Evolutionary conservation across 2,797 vertebrate species (phyloP).

Genomic region (Tarsius wallacei): DNA sequence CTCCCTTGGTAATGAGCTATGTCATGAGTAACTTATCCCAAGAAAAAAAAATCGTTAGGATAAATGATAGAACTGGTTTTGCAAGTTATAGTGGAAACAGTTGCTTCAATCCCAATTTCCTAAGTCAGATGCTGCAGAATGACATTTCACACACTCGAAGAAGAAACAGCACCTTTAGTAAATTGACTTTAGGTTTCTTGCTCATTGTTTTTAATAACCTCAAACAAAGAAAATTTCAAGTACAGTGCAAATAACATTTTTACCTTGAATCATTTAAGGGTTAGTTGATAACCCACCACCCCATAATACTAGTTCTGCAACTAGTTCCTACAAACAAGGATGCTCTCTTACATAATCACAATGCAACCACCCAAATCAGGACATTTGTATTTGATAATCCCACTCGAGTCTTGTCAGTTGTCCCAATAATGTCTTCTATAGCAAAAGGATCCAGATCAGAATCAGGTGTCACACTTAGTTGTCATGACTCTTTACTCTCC

Average conservation of each 20-base stretch:
- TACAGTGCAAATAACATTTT: slow-evolving; percentile 2
- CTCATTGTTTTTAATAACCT: slow-evolving; percentile 53
- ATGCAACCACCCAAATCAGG: neutral
- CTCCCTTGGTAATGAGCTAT: neutral
- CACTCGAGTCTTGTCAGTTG: neutral
- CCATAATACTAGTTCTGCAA: neutral
- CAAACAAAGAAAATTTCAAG: slow-evolving; percentile 41
- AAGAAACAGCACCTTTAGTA: neutral
- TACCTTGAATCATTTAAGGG: neutral
- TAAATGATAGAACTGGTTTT: neutral
- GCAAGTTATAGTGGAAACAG: neutral
- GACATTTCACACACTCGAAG: neutral
- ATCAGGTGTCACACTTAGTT: neutral
- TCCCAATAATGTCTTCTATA: neutral
- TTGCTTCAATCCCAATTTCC: neutral
- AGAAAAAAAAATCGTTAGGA: neutral
- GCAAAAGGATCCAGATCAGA: neutral
- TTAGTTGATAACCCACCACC: neutral
- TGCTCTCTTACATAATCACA: neutral
- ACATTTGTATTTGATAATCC: neutral
- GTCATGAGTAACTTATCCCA: neutral
- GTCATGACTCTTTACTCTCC: neutral
- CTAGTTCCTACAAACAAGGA: neutral
- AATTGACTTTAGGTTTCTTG: slow-evolving; percentile 43
- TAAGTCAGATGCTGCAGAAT: neutral